Evolutionary conservation across 2,113 vertebrate species (phyloP).

Genomic region (Motacilla tschutschensis): DNA sequence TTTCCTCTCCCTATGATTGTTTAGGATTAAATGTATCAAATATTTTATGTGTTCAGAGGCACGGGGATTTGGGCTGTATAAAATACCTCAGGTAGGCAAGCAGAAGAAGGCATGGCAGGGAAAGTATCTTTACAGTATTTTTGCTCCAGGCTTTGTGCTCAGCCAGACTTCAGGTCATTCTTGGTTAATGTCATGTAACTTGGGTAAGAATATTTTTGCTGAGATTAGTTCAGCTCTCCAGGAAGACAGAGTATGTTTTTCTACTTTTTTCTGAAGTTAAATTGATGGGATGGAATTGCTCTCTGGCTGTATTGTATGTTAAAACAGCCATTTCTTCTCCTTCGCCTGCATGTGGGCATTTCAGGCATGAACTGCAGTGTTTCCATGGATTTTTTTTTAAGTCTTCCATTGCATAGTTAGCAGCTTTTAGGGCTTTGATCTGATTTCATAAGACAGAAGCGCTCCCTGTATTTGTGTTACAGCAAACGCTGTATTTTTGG

Average conservation of each 20-base stretch:
- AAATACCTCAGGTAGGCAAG: background rate
- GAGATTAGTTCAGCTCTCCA: background rate
- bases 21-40: background rate
- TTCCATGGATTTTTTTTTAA: conserved; percentile 31
- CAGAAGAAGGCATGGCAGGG: background rate
- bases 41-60: background rate
- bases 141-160: background rate
- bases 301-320: background rate
- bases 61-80: background rate
- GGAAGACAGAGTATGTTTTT: background rate
- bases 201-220: background rate
- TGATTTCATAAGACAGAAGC: conserved; percentile 1
- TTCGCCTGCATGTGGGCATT: conserved; percentile 8
- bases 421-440: conserved; percentile 44
- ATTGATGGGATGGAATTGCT: background rate
- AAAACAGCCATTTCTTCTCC: background rate
- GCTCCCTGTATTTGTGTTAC: conserved; percentile 12
- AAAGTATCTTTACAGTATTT: background rate
- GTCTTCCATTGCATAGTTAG: conserved; percentile 31
- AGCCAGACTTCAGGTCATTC: background rate
- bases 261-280: background rate
- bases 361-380: background rate
- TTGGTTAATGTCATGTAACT: background rate
- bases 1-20: background rate
- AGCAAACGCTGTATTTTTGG: conserved; percentile 36